Evolutionary conservation across 1,140 invertebrate species (phyloP), one percentile per base, ranked within the genome.

Genomic region (Trichonephila clavipes): DNA sequence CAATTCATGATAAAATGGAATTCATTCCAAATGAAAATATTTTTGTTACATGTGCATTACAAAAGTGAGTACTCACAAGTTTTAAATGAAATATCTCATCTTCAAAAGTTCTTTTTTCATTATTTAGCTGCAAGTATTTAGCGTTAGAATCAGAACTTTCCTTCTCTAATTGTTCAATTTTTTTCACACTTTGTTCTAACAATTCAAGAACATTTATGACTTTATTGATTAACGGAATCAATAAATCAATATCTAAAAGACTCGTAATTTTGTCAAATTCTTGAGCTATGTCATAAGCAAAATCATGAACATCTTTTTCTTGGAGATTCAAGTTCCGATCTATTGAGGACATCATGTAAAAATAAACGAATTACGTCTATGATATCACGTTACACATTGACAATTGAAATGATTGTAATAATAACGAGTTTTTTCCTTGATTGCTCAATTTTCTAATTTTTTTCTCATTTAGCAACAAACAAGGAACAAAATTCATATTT

Each of bases 281-380:
- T 58, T 89, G 61, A 34, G 86, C 86, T 14, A 94, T 88, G 19
- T 89, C 92, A 58, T 81, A 88, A 0, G 87, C 92, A 83, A 19
- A 64, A 82, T 94, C 92, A 66, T 89, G 89, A 12, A 94, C 92
- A 83, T 94, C 92, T 89, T 89, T 82, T 24, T 89, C 77, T 28
- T 51, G 34, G 24, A 94, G 34, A 89, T 40, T 62, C 5, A 34
- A 24, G 24, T 69, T 62, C 12, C 10, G 10, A 34, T 82, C 58
- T 44, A 18, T 62, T 44, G n/a, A 59, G 58, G 66, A 72, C 66
- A 90, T 90, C 16, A 21, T 83, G 58, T n/a, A 51, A 83, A 58
- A n/a, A 59, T 59, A 24, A 59, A 83, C 0, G 10, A 10, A 51
- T 5, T 51, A 51, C 51, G 7, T 51, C 51, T 51, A 51, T 7